These are phyloP conservation scores for Anoplophora glabripennis DNA, from an alignment of 1,140 invertebrate species.

Conservation along the genomic window DNA sequence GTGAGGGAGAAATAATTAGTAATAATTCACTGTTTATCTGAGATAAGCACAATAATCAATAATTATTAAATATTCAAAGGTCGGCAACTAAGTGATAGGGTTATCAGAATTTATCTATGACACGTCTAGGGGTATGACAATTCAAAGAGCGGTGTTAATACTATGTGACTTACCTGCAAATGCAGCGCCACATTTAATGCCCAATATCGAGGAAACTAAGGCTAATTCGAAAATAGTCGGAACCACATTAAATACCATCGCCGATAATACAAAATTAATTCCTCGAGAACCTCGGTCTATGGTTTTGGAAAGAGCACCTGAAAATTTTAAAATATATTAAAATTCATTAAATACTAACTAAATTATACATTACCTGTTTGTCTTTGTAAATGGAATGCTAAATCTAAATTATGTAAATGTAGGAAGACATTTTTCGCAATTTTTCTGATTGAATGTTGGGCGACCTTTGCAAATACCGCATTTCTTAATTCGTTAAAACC, in stretches of 20 bases:
- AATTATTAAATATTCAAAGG: too few species aligned
- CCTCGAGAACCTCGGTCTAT: conserved; percentile 89
- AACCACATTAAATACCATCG: conserved; percentile 96
- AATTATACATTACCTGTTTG: conserved; percentile 75
- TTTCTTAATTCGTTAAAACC: conserved; percentile 96
- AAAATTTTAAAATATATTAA: conserved; percentile 15
- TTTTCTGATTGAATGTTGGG: conserved; percentile 92
- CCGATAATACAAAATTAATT: conserved; percentile 95
- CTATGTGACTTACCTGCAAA: conserved; percentile 59
- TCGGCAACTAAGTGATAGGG: too few species aligned
- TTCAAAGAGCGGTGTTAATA: too few species aligned
- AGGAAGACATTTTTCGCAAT: conserved; percentile 95
- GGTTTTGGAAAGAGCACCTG: conserved; percentile 59
- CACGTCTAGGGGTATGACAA: too few species aligned
- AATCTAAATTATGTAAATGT: conserved; percentile 95
- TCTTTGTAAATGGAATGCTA: conserved; percentile 89
- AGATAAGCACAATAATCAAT: too few species aligned
- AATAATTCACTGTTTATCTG: too few species aligned
- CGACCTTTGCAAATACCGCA: conserved; percentile 98
- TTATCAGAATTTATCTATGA: too few species aligned
- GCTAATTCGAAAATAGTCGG: conserved; percentile 94
- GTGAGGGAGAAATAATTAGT: too few species aligned
- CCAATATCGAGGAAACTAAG: conserved; percentile 87
- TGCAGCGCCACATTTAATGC: conserved; percentile 69
- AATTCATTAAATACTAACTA: not conserved